Evolutionary conservation across 1,140 invertebrate species (phyloP), one percentile per base, ranked within the genome.

Genomic region (Bursaphelenchus mucronatus): DNA sequence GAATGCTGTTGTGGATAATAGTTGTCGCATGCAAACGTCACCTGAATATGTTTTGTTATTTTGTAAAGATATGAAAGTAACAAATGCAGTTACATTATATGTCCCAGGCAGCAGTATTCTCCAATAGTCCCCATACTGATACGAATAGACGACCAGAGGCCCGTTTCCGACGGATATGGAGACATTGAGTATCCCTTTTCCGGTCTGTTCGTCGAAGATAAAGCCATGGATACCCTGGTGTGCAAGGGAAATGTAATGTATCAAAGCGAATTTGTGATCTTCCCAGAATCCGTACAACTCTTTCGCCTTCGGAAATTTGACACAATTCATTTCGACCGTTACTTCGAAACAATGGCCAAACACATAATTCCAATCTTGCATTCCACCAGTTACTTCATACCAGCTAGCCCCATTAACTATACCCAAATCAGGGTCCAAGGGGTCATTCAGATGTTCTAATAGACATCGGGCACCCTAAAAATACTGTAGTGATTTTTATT

Each of bases 351-450:
- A 92, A 73, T 90, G 93, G 11, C 90, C 89, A 63, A 89, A 84
- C 0, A 94, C 68, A 80, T 98, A 98, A 83, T 94, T 97, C 87
- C 90, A 97, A 81, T 98, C 94, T 47, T 97, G 94, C 94, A 97
- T 97, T 11, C 94, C 94, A 0, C 92, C 77, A 54, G 76, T 64
- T 0, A 84, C 82, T 58, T 64, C 62, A 44, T 67, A 67, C 83
- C 83, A 84, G 6, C 72, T 74, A 30, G 82, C 83, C 46, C 83
- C 83, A 74, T 84, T 84, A 10, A 83, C 83, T 45, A 83, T 84
- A n/a, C 83, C 75, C 30, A 70, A 62, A 39, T 78, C 66, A 15
- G 79, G 76, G 51, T 71, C 70, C 44, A 78, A 77, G 21, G 71
- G 58, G 21, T 81, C 72, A 47, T 82, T 74, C 17, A 72, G 47